Evolutionary conservation across 2,888 invertebrate genomes (phyloP).

Genomic region (Zelleria hepariella): DNA sequence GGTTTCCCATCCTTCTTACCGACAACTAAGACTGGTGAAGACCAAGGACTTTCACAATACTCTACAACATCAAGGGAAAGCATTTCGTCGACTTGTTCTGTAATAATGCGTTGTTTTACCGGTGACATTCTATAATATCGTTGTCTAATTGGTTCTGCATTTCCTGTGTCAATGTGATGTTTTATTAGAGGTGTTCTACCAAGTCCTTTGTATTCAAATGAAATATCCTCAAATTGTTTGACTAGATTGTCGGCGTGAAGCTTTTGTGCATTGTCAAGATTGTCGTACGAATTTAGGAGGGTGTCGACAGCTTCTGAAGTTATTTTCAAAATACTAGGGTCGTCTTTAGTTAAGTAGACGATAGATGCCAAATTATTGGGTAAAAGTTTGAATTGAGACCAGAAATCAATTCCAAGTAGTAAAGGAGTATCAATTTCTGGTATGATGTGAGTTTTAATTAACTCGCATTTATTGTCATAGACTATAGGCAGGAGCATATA

Average conservation of each 20-base stretch:
- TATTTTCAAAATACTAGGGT: not conserved
- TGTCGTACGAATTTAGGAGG: constrained; percentile 6
- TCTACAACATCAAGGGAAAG: not conserved
- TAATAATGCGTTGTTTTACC: constrained; percentile 12
- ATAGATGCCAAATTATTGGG: constrained; percentile 7
- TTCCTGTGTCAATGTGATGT: constrained; percentile 20
- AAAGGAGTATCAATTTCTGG: constrained; percentile 10
- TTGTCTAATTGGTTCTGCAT: constrained; percentile 17
- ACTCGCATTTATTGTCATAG: constrained; percentile 10
- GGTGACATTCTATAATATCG: constrained; percentile 16
- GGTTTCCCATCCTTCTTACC: constrained; percentile 12
- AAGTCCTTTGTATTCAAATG: constrained; percentile 12
- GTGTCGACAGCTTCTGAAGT: not conserved
- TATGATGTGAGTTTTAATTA: constrained; percentile 13
- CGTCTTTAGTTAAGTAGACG: not conserved
- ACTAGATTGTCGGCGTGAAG: constrained; percentile 9
- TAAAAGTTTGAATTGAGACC: constrained; percentile 12
- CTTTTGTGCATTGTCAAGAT: constrained; percentile 8
- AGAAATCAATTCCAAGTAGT: constrained; percentile 18
- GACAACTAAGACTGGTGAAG: constrained; percentile 13
- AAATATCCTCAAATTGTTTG: constrained; percentile 12
- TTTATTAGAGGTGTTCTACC: constrained; percentile 17
- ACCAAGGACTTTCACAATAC: constrained; percentile 17
- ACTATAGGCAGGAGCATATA: constrained; percentile 10
- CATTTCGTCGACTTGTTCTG: not conserved